Conservation (phyloP, 2,888 invertebrate genomes). For the Eurytoma adleriae region DNA sequence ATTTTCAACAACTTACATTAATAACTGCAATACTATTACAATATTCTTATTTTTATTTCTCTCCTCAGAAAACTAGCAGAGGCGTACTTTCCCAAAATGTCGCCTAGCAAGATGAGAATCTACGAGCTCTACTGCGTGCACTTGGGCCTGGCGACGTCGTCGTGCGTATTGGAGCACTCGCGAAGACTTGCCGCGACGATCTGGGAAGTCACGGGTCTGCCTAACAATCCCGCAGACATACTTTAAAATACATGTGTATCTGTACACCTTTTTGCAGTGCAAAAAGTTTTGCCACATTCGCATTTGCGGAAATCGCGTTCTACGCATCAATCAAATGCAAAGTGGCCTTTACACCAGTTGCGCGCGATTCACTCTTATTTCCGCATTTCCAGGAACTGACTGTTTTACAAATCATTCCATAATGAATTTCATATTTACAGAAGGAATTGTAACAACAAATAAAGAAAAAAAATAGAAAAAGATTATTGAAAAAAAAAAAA, state of each 20-base stretch:
- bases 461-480: slow-evolving; percentile 11
- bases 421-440: slow-evolving; percentile 42
- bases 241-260: slow-evolving; percentile 72
- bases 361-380: not conserved
- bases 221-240: slow-evolving; percentile 81
- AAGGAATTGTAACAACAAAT: slow-evolving; percentile 10
- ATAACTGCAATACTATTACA: not conserved
- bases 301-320: not conserved
- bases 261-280: slow-evolving; percentile 37
- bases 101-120: slow-evolving; percentile 81
- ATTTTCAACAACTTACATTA: too few species aligned
- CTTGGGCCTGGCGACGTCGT: slow-evolving; percentile 87
- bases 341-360: too few species aligned
- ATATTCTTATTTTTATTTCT: slow-evolving; percentile 7
- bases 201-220: slow-evolving; percentile 83
- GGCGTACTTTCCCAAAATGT: slow-evolving; percentile 82
- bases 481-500: not conserved
- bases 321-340: not conserved
- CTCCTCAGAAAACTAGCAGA: slow-evolving; percentile 79
- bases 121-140: slow-evolving; percentile 91
- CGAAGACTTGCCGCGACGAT: slow-evolving; percentile 88
- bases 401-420: slow-evolving; percentile 22
- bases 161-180: slow-evolving; percentile 90
- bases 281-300: slow-evolving; percentile 11
- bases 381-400: slow-evolving; percentile 13